Base-by-base conservation (phyloP, 1,140 invertebrate genomes). In the Steinernema khuongi region DNA sequence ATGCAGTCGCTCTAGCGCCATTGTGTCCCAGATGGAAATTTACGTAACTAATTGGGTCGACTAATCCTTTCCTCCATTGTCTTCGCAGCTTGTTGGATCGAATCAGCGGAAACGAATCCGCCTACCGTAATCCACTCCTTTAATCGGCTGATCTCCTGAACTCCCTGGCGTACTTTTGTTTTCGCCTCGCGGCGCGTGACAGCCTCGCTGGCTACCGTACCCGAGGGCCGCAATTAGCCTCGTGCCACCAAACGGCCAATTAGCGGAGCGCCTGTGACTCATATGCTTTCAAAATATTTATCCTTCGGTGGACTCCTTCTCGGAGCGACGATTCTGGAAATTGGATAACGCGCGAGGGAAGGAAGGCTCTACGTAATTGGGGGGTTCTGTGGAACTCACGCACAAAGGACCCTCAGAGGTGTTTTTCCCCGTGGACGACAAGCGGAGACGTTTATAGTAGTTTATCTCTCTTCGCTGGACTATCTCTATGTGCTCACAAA, bases 341-440 rank as follows among this genome's bases (percentile, higher is more conserved):
- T 60, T 60, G 50, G 50, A 60, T 60, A 60, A 60, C 50, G 50
- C 50, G 50, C 50, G 50, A 22, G 19, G 50, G 50, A 60, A 60
- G 50, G 22, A 26, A 26, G 50, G n/a, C n/a, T n/a, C n/a, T n/a
- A 60, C 7, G 14, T 60, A 60, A 60, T 60, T 60, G 50, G 7
- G 50, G 50, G 50, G 50, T 60, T 60, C 50, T 14, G 26, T 60
- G 14, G 50, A 60, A 60, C 50, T 60, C 50, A 60, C 50, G 50
- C 4, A 60, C 50, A 60, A 60, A 60, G 50, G 50, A 22, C 50
- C 50, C 14, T 60, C 26, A 60, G 26, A 60, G n/a, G 36, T 41
- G 36, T 41, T n/a, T 41, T 41, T 41, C 7, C 36, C 36, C 36
- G 7, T 41, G 7, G 36, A 41, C 7, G n/a, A n/a, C 36, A 41